Conservation (phyloP, 2,113 vertebrate species). For the Nerophis ophidion region DNA sequence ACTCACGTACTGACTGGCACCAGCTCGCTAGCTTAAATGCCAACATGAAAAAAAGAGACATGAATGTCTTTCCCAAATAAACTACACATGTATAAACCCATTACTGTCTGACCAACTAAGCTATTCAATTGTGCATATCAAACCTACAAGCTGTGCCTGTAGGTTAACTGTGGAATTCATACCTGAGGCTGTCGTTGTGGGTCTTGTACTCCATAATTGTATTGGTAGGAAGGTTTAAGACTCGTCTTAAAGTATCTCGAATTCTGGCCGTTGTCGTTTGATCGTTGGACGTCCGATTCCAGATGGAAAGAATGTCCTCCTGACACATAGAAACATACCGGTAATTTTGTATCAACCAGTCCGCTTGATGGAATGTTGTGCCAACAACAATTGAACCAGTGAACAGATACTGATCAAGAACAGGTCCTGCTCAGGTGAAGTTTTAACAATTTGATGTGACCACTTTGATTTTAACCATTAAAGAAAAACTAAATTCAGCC, state of each 20-base stretch:
- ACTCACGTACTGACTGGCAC: too few species aligned
- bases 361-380: background rate
- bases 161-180: background rate
- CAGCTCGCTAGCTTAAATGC: too few species aligned
- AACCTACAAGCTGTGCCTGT: too few species aligned
- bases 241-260: conserved; percentile 69
- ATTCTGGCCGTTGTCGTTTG: conserved; percentile 69
- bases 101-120: too few species aligned
- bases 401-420: background rate
- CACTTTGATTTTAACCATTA: too few species aligned
- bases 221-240: conserved; percentile 70
- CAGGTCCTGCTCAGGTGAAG: too few species aligned
- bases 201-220: conserved; percentile 77
- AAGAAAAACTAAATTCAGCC: too few species aligned
- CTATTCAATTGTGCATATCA: too few species aligned
- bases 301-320: conserved; percentile 73
- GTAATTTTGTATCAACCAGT: background rate
- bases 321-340: conserved; percentile 15
- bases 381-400: background rate
- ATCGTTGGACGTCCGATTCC: conserved; percentile 71
- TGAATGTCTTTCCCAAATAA: too few species aligned
- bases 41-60: too few species aligned
- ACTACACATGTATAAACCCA: too few species aligned
- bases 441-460: too few species aligned
- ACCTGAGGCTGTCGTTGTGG: conserved; percentile 75